Conservation (phyloP, 2,888 invertebrate genomes). For the Macropis europaea region DNA sequence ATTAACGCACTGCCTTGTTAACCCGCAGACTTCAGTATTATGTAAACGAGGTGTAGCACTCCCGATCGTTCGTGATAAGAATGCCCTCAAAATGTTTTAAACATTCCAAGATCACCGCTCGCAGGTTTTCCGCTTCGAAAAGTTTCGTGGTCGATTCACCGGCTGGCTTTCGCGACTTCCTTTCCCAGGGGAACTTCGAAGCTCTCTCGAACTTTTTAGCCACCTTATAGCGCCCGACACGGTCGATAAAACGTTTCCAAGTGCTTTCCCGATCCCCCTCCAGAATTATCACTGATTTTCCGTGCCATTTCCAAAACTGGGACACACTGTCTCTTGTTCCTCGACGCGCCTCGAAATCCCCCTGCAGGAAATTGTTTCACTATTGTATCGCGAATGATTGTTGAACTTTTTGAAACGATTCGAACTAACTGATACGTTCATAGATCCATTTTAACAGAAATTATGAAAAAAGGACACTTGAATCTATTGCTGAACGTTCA, state of each 20-base stretch:
- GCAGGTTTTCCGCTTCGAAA: conserved; percentile 17
- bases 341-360: neutral
- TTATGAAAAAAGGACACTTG: too few relatives aligned
- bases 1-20: too few relatives aligned
- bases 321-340: neutral
- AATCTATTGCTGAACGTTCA: too few relatives aligned
- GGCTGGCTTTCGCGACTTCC: conserved; percentile 16
- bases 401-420: neutral
- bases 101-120: conserved; percentile 12
- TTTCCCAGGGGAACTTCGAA: conserved; percentile 29
- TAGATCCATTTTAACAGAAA: too few relatives aligned
- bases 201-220: conserved; percentile 36
- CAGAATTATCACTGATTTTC: conserved; percentile 42
- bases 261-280: conserved; percentile 4
- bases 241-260: conserved; percentile 42
- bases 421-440: too few relatives aligned
- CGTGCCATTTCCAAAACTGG: neutral
- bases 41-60: neutral
- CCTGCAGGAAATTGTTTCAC: neutral
- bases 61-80: neutral
- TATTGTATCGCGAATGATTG: neutral
- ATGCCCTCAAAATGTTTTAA: conserved; percentile 15
- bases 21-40: neutral
- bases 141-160: conserved; percentile 32
- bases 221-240: conserved; percentile 15